Base-by-base conservation (phyloP, 2,888 invertebrate genomes). In the Sphinx pinastri region DNA sequence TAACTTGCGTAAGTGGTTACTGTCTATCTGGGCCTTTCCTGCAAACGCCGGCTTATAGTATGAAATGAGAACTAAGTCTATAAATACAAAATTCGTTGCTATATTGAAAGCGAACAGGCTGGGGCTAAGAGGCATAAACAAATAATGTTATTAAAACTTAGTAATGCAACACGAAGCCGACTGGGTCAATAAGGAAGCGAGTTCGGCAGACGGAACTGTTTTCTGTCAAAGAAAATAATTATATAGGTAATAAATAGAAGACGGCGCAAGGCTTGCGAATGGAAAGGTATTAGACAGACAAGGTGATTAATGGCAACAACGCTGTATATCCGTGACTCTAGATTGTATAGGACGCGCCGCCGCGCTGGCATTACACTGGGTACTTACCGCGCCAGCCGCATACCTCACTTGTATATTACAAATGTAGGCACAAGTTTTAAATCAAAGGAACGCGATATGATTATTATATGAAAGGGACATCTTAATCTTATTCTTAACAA, bases 221-320 rank as follows among this genome's bases (percentile, higher is more conserved):
- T 82, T 78, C 82, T 86, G 88, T 85, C 87, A 87, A 89, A 90
- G 89, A 91, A 91, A 92, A 90, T 92, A 92, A 92, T 92, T 92
- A 89, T 88, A 86, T 38, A 38, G 38, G 38, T 89, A 89, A 88
- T 91, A 91, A 91, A 90, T 87, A 90, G 89, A 86, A 86, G 88
- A 86, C 85, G 88, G 87, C 84, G 87, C 82, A 81, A 83, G 82
- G 88, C 84, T 87, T 87, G 84, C 88, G 90, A 92, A 91, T 89
- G 90, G 89, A 89, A 91, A 90, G 90, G 88, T 92, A 92, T 92
- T 92, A 91, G 88, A 88, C 89, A 90, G 90, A 90, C 90, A 88
- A 86, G 87, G 91, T 92, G 93, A 92, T 93, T 92, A 92, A 92
- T 91, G 90, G 84, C 82, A 83, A 82, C 84, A 83, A 84, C 85